These are phyloP conservation scores for Tribolium castaneum DNA, from an alignment of 1,140 invertebrate genomes.

Conservation along the genomic window DNA sequence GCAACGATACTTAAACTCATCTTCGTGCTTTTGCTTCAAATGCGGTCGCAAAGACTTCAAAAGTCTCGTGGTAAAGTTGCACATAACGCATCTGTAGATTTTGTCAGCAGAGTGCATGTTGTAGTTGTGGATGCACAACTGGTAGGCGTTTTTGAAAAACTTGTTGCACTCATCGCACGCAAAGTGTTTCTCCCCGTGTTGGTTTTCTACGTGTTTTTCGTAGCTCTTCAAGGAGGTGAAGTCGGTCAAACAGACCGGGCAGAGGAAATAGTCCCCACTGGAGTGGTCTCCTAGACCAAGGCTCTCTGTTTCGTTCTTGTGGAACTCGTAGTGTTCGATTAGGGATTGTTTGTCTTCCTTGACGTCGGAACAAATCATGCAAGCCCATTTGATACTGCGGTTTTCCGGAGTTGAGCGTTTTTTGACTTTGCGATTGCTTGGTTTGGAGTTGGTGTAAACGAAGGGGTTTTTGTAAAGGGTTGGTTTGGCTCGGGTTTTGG, in stretches of 20 bases:
- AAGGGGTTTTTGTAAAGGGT: constrained; percentile 30
- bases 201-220: constrained; percentile 50
- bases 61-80: constrained; percentile 56
- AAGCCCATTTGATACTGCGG: constrained; percentile 38
- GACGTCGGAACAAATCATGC: constrained; percentile 44
- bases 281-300: constrained; percentile 9
- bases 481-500: neutral
- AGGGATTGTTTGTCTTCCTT: constrained; percentile 39
- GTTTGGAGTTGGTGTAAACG: constrained; percentile 1
- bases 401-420: neutral
- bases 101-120: constrained; percentile 64
- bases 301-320: constrained; percentile 43
- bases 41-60: constrained; percentile 48
- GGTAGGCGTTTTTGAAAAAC: constrained; percentile 53
- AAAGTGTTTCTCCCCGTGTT: constrained; percentile 55
- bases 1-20: constrained; percentile 64
- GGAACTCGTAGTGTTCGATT: constrained; percentile 48
- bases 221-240: constrained; percentile 65
- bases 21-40: constrained; percentile 53
- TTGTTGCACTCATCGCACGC: constrained; percentile 56
- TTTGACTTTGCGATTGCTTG: neutral
- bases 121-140: constrained; percentile 57
- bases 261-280: constrained; percentile 18
- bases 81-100: constrained; percentile 65
- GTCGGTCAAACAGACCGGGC: constrained; percentile 32